phyloP scores from a whole-genome alignment of 53 echinoderm and acorn worm genomes.

The Antedon mediterranea region DNA sequence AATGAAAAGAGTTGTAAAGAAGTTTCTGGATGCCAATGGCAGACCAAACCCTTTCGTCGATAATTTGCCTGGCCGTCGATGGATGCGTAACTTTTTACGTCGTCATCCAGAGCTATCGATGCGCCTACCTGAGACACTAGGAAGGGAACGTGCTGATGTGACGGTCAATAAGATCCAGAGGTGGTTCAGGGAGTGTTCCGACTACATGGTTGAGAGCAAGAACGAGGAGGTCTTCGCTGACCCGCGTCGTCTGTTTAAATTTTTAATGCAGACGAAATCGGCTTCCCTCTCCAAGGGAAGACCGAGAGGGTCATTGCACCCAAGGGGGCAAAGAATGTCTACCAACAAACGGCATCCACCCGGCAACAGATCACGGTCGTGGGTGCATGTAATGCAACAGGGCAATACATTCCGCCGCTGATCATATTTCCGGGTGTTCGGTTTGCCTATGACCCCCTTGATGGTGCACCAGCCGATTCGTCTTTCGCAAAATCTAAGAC shows the following conservation, averaged over 20 bases:
- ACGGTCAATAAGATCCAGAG: constrained; percentile 17
- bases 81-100: constrained; percentile 10
- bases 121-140: constrained; percentile 15
- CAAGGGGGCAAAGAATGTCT: too few relatives aligned
- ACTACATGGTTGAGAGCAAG: not conserved
- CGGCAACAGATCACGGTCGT: not conserved
- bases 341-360: too few relatives aligned
- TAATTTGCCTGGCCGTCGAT: constrained; percentile 16
- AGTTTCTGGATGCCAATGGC: constrained; percentile 8
- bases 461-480: not conserved
- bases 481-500: not conserved
- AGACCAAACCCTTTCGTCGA: constrained; percentile 10
- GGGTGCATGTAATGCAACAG: not conserved
- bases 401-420: not conserved
- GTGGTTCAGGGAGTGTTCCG: constrained; percentile 18
- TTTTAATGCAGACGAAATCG: not conserved
- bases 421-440: not conserved
- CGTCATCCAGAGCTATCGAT: constrained; percentile 16
- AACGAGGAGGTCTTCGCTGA: too few relatives aligned
- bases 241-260: too few relatives aligned
- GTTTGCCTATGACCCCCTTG: not conserved
- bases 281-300: too few relatives aligned
- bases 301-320: too few relatives aligned
- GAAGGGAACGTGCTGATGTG: constrained; percentile 23
- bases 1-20: constrained; percentile 1